Evolutionary conservation across 2,888 invertebrate species (phyloP).

Genomic region (Drosophila peninsularis): DNA sequence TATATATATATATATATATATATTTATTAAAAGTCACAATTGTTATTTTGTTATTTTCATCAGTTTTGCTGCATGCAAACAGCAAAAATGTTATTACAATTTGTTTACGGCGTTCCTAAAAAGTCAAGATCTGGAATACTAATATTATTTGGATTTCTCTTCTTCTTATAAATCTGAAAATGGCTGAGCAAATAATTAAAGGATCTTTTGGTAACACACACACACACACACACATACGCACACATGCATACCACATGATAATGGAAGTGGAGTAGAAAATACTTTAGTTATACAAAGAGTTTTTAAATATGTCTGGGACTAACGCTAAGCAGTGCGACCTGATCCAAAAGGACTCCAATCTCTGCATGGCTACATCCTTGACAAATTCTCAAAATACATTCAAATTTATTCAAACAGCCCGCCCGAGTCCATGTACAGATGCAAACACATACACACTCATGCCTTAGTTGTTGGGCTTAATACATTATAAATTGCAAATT

Average conservation of each 20-base stretch:
- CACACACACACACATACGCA: constrained; percentile 11
- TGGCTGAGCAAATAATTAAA: constrained; percentile 45
- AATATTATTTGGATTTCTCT: constrained; percentile 26
- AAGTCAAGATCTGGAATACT: constrained; percentile 63
- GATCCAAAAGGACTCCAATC: constrained; percentile 1
- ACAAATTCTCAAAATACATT: constrained; percentile 10
- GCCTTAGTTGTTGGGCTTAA: constrained; percentile 38
- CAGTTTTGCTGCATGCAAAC: constrained; percentile 49
- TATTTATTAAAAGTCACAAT: constrained; percentile 78
- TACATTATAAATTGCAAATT: constrained; percentile 73
- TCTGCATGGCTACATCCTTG: constrained; percentile 1
- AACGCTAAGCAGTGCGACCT: neutral
- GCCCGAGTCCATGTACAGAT: constrained; percentile 6
- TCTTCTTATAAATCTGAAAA: constrained; percentile 33
- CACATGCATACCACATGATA: constrained; percentile 16
- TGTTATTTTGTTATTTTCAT: constrained; percentile 28
- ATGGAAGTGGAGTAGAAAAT: constrained; percentile 23
- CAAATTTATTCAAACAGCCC: constrained; percentile 4
- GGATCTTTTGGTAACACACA: constrained; percentile 18
- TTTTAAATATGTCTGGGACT: constrained; percentile 8
- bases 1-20: constrained; percentile 33
- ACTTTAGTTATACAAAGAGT: constrained; percentile 24
- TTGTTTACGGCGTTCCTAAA: constrained; percentile 51
- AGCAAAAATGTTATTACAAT: constrained; percentile 63
- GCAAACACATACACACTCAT: constrained; percentile 6